Evolutionary conservation across 37 sponge, comb jelly and placozoan genomes (phyloP).

Genomic region (Mnemiopsis leidyi): DNA sequence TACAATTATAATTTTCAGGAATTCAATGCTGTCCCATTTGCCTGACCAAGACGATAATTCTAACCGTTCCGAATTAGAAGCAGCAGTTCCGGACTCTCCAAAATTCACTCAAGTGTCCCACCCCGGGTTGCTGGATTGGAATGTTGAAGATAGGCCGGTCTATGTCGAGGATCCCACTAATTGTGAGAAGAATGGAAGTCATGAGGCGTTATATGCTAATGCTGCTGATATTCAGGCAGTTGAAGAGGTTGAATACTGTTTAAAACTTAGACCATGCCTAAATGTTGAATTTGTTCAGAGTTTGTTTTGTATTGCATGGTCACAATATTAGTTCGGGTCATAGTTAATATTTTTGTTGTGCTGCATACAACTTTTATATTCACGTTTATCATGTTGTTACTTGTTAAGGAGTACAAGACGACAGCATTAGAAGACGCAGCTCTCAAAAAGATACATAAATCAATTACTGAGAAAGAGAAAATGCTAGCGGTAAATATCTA

Average conservation of each 20-base stretch:
- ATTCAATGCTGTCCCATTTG: no score
- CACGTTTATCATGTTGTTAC: no score
- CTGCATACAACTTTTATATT: no score
- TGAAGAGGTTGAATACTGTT: slow-evolving; percentile 2
- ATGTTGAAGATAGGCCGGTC: neutral
- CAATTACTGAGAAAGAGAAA: neutral
- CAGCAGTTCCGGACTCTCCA: no score
- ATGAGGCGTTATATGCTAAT: slow-evolving; percentile 54
- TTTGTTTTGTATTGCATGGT: no score
- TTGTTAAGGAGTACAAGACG: slow-evolving; percentile 26
- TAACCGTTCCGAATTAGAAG: no score
- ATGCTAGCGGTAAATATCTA: slow-evolving; percentile 10
- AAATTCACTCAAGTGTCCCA: neutral
- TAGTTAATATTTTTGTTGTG: no score
- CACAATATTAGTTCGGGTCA: no score
- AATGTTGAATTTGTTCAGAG: neutral
- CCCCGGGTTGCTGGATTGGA: neutral
- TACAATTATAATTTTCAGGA: no score
- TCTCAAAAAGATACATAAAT: slow-evolving; percentile 31
- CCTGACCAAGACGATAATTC: no score
- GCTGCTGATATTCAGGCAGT: neutral
- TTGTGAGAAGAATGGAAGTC: neutral
- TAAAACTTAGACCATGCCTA: neutral
- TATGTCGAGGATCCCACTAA: neutral
- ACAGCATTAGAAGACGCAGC: neutral